These are phyloP conservation scores for Menidia menidia DNA, from an alignment of 2,797 vertebrate genomes.

Conservation along the genomic window DNA sequence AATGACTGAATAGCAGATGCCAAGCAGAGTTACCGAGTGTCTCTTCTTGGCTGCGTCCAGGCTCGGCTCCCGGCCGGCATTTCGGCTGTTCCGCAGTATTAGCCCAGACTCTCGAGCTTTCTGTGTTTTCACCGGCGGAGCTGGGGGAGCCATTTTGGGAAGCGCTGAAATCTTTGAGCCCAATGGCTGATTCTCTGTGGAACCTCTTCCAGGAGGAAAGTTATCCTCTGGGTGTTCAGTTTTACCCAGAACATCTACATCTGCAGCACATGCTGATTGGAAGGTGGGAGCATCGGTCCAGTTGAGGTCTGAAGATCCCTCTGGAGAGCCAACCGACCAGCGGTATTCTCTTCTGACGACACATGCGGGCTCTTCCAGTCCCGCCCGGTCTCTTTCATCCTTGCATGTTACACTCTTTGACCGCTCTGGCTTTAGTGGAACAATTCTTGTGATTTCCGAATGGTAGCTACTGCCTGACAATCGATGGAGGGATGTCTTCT, in stretches of 20 bases:
- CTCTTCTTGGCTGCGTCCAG: conserved; percentile 80
- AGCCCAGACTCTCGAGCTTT: conserved; percentile 85
- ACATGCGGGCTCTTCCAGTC: conserved; percentile 66
- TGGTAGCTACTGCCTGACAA: conserved; percentile 74
- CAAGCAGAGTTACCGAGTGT: conserved; percentile 85
- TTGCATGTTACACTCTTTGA: conserved; percentile 76
- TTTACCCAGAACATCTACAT: conserved; percentile 56
- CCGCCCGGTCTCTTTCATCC: conserved; percentile 75
- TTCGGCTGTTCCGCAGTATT: conserved; percentile 84
- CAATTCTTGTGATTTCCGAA: conserved; percentile 83
- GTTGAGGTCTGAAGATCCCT: conserved; percentile 73
- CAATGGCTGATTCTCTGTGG: conserved; percentile 67
- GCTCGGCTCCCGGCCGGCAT: conserved; percentile 74
- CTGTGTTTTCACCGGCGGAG: conserved; percentile 84
- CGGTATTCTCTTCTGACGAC: conserved; percentile 76
- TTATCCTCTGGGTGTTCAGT: conserved; percentile 60
- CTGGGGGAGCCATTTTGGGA: conserved; percentile 82
- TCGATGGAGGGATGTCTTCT: conserved; percentile 74
- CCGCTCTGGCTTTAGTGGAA: conserved; percentile 84
- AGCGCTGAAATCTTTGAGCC: conserved; percentile 66
- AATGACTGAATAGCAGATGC: conserved; percentile 80
- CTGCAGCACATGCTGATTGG: conserved; percentile 50
- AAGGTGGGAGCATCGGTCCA: conserved; percentile 69
- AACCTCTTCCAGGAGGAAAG: conserved; percentile 49
- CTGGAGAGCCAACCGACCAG: conserved; percentile 80